Evolutionary conservation across 2,888 invertebrate species (phyloP).

Genomic region (Melitaea athalia): DNA sequence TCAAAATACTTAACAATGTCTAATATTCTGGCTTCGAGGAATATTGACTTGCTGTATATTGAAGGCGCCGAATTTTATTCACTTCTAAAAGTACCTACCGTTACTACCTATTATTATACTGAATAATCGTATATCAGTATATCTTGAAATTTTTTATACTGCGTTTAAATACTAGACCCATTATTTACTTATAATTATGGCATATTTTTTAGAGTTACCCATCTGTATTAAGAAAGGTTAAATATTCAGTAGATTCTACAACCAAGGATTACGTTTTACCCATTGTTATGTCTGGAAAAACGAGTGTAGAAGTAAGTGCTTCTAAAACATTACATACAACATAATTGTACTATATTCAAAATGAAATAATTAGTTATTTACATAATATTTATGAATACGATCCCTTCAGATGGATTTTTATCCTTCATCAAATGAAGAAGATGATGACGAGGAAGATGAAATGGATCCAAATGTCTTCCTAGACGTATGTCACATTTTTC

Average conservation of each 20-base stretch:
- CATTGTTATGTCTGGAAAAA: slow-evolving; percentile 57
- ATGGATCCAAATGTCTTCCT: slow-evolving; percentile 47
- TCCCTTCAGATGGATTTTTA: slow-evolving; percentile 47
- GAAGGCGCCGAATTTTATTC: slow-evolving; percentile 73
- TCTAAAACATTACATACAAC: background rate
- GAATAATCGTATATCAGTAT: background rate
- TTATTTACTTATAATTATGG: background rate
- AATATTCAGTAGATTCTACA: slow-evolving; percentile 61
- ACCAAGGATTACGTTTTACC: slow-evolving; percentile 75
- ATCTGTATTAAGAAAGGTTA: slow-evolving; percentile 69
- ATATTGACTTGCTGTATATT: slow-evolving; percentile 75
- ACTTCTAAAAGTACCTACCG: slow-evolving; percentile 65
- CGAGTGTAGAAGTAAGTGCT: slow-evolving; percentile 54
- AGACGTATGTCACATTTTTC: slow-evolving; percentile 51
- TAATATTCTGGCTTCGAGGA: slow-evolving; percentile 72
- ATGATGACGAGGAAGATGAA: slow-evolving; percentile 58
- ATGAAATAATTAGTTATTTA: background rate
- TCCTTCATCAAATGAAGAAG: slow-evolving; percentile 62
- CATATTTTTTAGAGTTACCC: slow-evolving; percentile 69
- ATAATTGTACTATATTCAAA: background rate
- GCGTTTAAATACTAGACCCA: background rate
- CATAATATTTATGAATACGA: background rate
- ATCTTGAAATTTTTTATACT: background rate
- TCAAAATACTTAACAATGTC: slow-evolving; percentile 68
- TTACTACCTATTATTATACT: background rate